Conservation (phyloP, 2,797 vertebrate species). For the Phataginus tricuspis region DNA sequence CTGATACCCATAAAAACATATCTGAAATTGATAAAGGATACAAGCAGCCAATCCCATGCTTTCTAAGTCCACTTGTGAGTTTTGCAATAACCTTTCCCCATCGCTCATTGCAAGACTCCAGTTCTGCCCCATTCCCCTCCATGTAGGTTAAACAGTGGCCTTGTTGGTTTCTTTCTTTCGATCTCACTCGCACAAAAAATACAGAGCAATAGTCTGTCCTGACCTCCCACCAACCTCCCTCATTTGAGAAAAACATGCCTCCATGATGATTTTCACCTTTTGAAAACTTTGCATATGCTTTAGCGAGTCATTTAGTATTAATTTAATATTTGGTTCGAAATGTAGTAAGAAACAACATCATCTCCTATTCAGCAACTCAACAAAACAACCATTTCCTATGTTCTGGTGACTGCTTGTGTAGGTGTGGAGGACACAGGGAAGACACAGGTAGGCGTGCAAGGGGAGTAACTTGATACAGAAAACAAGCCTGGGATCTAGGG, state of each 20-base stretch:
- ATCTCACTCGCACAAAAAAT: neutral
- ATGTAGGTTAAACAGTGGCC: neutral
- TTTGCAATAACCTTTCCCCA: neutral
- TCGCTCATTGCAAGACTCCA: neutral
- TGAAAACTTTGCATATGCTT: conserved; percentile 37
- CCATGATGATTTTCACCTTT: conserved; percentile 20
- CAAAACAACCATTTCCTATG: neutral
- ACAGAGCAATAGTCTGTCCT: neutral
- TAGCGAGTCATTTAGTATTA: neutral
- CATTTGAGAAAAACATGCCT: neutral
- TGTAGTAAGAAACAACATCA: neutral
- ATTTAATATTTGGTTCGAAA: conserved; percentile 40
- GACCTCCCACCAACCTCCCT: neutral
- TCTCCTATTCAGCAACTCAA: neutral
- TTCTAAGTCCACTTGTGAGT: conserved; percentile 9
- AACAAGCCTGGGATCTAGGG: neutral
- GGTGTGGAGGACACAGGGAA: neutral
- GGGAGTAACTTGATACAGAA: neutral
- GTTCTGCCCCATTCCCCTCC: neutral
- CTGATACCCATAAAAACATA: conserved; percentile 54
- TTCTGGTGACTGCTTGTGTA: neutral
- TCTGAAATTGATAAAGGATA: neutral
- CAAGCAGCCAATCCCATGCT: neutral
- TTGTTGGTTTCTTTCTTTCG: conserved; percentile 24
- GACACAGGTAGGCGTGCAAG: neutral